These are phyloP conservation scores for Eira barbara DNA, from an alignment of 2,113 vertebrate species.

Conservation along the genomic window DNA sequence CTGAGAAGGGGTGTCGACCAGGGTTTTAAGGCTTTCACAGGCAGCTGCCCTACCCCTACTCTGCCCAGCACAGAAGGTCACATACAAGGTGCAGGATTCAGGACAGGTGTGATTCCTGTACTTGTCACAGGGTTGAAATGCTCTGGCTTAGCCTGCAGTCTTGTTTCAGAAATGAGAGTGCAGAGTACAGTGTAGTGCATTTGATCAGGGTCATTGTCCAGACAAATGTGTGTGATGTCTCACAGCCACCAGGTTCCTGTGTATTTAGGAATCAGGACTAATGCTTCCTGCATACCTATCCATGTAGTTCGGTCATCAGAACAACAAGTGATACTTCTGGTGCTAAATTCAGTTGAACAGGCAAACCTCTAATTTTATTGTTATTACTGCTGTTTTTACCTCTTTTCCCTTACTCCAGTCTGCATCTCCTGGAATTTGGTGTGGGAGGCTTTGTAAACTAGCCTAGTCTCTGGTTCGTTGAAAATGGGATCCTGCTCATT, in stretches of 20 bases:
- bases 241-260: background rate
- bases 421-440: background rate
- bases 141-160: background rate
- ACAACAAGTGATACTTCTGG: background rate
- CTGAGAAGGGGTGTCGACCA: background rate
- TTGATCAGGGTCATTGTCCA: too few species aligned
- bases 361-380: background rate
- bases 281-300: background rate
- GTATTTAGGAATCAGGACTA: background rate
- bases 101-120: background rate
- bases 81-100: background rate
- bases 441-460: background rate
- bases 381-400: background rate
- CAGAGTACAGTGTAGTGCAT: background rate
- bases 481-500: background rate
- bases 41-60: background rate
- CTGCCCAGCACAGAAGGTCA: background rate
- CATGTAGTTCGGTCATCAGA: background rate
- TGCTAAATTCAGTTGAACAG: background rate
- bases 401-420: background rate
- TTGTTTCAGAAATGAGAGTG: background rate
- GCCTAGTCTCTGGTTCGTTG: background rate
- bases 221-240: background rate
- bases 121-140: background rate
- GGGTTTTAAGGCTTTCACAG: background rate